These are phyloP conservation scores for Phengaris alcon DNA, from an alignment of 2,888 invertebrate species.

Conservation along the genomic window DNA sequence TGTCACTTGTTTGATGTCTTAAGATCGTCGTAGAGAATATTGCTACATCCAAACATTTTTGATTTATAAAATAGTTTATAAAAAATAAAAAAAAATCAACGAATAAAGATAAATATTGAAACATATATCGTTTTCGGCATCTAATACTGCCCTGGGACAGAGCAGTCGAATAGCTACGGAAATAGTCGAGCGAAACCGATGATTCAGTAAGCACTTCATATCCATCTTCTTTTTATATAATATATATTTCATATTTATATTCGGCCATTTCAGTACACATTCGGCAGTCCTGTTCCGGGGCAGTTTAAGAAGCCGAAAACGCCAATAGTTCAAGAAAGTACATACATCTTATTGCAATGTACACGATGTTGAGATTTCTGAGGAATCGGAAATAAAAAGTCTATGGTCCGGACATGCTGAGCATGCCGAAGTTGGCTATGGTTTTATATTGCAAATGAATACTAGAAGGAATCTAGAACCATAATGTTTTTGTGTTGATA, in stretches of 20 bases:
- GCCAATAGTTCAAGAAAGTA: background rate
- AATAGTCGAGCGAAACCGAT: too few species aligned
- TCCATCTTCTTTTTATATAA: too few species aligned
- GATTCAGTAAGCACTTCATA: too few species aligned
- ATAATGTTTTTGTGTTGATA: conserved; percentile 12
- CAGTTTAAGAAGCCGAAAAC: background rate
- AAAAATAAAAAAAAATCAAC: background rate
- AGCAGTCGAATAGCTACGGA: too few species aligned
- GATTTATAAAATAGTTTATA: background rate
- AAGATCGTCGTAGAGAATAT: background rate
- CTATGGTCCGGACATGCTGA: background rate
- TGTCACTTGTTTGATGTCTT: conserved; percentile 21
- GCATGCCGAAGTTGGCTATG: conserved; percentile 14
- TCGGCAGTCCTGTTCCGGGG: too few species aligned
- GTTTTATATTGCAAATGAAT: conserved; percentile 26
- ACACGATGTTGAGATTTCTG: conserved; percentile 4
- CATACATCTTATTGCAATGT: background rate
- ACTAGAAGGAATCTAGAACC: conserved; percentile 20
- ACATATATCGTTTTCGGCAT: too few species aligned
- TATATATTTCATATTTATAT: too few species aligned
- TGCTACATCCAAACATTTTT: background rate
- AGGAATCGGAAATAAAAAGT: conserved; percentile 8
- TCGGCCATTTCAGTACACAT: too few species aligned
- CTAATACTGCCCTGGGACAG: too few species aligned
- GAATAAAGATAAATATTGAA: too few species aligned